Evolutionary conservation across 2,888 invertebrate genomes (phyloP), one percentile per base, ranked within the genome.

Genomic region (Erynnis tages): DNA sequence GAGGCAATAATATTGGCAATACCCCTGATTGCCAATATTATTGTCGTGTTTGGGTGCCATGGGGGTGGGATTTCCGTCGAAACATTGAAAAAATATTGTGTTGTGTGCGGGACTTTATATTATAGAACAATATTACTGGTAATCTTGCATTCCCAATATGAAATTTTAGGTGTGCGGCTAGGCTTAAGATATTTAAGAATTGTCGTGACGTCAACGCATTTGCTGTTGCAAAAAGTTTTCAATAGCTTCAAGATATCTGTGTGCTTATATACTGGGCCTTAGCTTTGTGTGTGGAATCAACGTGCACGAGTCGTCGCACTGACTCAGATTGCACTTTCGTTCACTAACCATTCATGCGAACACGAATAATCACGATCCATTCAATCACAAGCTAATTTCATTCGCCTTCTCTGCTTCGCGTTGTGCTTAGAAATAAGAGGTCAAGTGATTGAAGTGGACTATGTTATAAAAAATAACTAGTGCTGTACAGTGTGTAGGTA

Each of bases 271-370:
- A 21, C 4, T 40, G 48, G 32, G 45, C 23, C 16, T 14, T 23
- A 34, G 45, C 21, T 40, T 29, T 16, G 4, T 45, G 40, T 49
- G 16, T 47, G 37, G 2, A 7, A 1, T 47, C 19, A 47, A n/a
- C 10, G 37, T 38, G 37, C 27, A 47, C 11, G 47, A 29, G 37
- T 19, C 29, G 16, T 10, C 16, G 32, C 37, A 38, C 29, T 27
- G 47, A 29, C 47, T 37, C 38, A 14, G 3, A 19, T 16, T 5
- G 21, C 19, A 27, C 37, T 27, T n/a, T 40, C 30, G 14, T 40
- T 48, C 40, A 17, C 23, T 49, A 29, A 10, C 25, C 48, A 40
- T 4, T 49, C 48, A 32, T 41, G 34, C 41, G 32, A 34, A 34
- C 41, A 49, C 49, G 6, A 23, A 10, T 10, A 38, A 27, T 41